A percentile compares a stretch with the other conserved stretches of the same genome.
phyloP scores from a whole-genome alignment of 35 echinoderm and acorn worm species.

The Amphiura filiformis region DNA sequence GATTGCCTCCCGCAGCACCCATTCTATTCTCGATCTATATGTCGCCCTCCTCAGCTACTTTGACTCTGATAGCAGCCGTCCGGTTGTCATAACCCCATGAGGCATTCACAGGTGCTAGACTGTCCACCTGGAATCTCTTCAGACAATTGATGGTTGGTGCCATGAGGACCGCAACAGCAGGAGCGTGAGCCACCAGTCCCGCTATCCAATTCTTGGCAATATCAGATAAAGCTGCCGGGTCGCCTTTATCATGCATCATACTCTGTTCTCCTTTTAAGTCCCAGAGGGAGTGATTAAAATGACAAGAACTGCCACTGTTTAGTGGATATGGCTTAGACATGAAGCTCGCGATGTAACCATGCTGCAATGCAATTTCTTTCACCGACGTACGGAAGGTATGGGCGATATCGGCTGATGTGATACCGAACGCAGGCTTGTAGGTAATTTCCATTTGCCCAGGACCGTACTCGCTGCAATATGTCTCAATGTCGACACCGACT shows the following conservation, averaged over 20 bases:
- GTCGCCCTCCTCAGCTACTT: constrained; percentile 32
- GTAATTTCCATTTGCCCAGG: constrained; percentile 64
- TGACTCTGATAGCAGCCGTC: constrained; percentile 51
- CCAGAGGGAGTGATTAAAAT: constrained; percentile 79
- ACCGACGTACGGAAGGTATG: constrained; percentile 54
- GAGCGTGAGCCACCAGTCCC: constrained; percentile 60
- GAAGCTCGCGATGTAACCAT: constrained; percentile 56
- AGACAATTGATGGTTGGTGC: constrained; percentile 68
- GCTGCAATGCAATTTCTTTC: constrained; percentile 73
- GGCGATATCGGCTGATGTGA: constrained; percentile 52
- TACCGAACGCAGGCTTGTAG: constrained; percentile 65
- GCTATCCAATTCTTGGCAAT: constrained; percentile 68
- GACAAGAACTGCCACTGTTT: constrained; percentile 41
- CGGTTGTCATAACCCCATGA: constrained; percentile 80
- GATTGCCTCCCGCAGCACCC: constrained; percentile 69
- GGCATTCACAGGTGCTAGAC: constrained; percentile 47
- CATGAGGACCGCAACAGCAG: constrained; percentile 46
- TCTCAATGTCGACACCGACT: constrained; percentile 58
- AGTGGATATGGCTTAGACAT: constrained; percentile 60
- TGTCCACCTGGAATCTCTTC: constrained; percentile 10
- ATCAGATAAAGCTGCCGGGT: constrained; percentile 38
- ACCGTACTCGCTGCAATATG: constrained; percentile 30
- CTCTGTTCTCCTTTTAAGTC: constrained; percentile 17
- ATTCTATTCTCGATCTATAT: constrained; percentile 78
- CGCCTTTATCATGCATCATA: constrained; percentile 18